A percentile compares a stretch with the other conserved stretches of the same genome.
These are phyloP conservation scores for Rhinoraja longicauda DNA, from an alignment of 2,797 vertebrate genomes.

Conservation along the genomic window DNA sequence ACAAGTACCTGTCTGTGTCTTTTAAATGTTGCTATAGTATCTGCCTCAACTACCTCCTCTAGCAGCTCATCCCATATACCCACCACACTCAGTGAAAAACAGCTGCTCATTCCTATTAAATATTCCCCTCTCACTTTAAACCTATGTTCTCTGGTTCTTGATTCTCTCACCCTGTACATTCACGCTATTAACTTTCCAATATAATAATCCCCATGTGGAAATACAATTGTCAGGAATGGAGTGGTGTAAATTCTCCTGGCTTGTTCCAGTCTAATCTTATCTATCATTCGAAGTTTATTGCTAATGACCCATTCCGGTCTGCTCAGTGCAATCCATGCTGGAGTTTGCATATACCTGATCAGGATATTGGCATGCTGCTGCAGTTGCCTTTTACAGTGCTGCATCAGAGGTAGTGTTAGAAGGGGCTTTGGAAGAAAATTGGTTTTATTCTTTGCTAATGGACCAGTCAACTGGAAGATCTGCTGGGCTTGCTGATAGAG, in stretches of 20 bases:
- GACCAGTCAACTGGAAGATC: neutral
- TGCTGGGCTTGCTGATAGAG: neutral
- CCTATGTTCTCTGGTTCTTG: too few relatives aligned
- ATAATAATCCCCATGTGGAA: neutral
- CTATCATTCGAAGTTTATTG: neutral
- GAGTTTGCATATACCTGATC: neutral
- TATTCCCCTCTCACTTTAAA: too few relatives aligned
- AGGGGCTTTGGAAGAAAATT: neutral
- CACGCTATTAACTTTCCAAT: neutral
- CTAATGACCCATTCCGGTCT: neutral
- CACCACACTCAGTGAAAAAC: too few relatives aligned
- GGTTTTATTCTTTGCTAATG: neutral
- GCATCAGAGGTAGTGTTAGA: neutral
- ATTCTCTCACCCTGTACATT: neutral
- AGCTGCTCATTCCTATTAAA: too few relatives aligned
- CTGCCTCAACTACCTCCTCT: too few relatives aligned
- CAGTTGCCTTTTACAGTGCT: neutral
- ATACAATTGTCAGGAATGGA: neutral
- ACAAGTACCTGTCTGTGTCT: too few relatives aligned
- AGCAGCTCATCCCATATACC: too few relatives aligned
- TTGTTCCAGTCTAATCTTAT: neutral
- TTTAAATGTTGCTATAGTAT: too few relatives aligned
- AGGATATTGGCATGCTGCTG: neutral
- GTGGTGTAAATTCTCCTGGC: neutral
- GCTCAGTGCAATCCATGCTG: neutral